Percentiles rank a stretch among this genome's conserved stretches.
These are phyloP conservation scores for Prionailurus viverrinus DNA, from an alignment of 2,113 vertebrate genomes.

Conservation along the genomic window DNA sequence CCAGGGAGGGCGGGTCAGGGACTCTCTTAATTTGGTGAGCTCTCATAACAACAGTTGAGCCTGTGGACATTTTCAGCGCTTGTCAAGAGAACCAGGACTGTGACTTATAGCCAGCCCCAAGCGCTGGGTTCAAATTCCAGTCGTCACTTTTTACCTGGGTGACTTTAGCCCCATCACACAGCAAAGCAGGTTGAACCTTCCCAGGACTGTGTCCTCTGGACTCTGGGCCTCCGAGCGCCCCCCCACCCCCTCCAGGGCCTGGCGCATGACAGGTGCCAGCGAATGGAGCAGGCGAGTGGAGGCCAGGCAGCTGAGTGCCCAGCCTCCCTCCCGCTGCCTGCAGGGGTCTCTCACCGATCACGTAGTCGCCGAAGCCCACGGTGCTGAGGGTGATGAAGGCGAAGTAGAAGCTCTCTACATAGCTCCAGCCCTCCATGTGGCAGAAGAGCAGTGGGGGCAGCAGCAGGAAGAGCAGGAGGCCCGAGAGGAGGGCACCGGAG, in stretches of 20 bases:
- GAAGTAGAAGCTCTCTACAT: slow-evolving; percentile 93
- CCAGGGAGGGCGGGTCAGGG: not conserved
- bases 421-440: slow-evolving; percentile 92
- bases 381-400: slow-evolving; percentile 96
- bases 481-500: slow-evolving; percentile 87
- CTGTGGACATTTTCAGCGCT: not conserved
- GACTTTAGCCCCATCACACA: not conserved
- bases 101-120: not conserved
- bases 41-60: not conserved
- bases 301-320: not conserved
- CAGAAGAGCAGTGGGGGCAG: slow-evolving; percentile 92
- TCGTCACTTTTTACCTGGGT: not conserved
- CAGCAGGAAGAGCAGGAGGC: slow-evolving; percentile 91
- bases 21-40: not conserved
- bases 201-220: not conserved
- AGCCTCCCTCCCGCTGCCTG: fast-evolving
- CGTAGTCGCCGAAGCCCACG: slow-evolving; percentile 95
- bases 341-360: slow-evolving; percentile 88
- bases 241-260: too few species aligned
- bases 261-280: not conserved
- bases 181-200: not conserved
- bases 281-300: not conserved
- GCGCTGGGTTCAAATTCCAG: not conserved
- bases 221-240: not conserved
- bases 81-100: not conserved